Base-by-base conservation (phyloP, 2,797 vertebrate species). In the Dromococcyx pavoninus region DNA sequence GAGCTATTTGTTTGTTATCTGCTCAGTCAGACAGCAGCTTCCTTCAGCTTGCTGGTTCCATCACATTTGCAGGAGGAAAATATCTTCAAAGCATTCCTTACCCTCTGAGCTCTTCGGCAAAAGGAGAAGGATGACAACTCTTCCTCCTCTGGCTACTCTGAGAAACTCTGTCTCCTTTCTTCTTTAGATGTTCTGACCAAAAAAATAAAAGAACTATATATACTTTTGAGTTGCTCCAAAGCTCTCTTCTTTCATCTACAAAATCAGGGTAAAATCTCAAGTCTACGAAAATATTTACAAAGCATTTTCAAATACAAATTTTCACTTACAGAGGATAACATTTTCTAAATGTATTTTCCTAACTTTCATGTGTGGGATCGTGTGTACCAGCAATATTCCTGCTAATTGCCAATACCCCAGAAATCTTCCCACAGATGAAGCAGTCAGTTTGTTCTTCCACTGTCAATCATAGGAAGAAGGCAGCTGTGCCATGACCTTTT, bases 31-130 rank as follows among this genome's bases (percentile, higher is more conserved):
- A 41, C 41, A 41, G n/a, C n/a, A n/a, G n/a, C n/a, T n/a, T 69
- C 21, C 69, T 95, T 86, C 54, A 90, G 54, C 17, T 75, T 62
- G 22, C 43, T 93, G 56, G 58, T 88, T 93, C 70, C 86, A 90
- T 93, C 86, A 73, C 33, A 70, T 69, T 88, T 78, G 22, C 35
- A 94, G 89, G 73, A 94, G 73, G 76, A 91, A 78, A 96, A 90
- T 35, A 66, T 84, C 89, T 96, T 96, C 95, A 96, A 95, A 94
- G 94, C 93, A 94, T 94, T 96, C 91, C 62, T 95, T 93, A 88
- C 76, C 35, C 86, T 73, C n/a, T 91, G 76, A 96, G 94, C 39
- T 91, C 80, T 84, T 86, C 94, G 95, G 89, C 73, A 95, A 81
- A 90, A 81, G 43, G n/a, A 78, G 51, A 90, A 93, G 19, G 76